These are phyloP conservation scores for Elysia crispata DNA, from an alignment of 2,888 invertebrate genomes.

Conservation along the genomic window DNA sequence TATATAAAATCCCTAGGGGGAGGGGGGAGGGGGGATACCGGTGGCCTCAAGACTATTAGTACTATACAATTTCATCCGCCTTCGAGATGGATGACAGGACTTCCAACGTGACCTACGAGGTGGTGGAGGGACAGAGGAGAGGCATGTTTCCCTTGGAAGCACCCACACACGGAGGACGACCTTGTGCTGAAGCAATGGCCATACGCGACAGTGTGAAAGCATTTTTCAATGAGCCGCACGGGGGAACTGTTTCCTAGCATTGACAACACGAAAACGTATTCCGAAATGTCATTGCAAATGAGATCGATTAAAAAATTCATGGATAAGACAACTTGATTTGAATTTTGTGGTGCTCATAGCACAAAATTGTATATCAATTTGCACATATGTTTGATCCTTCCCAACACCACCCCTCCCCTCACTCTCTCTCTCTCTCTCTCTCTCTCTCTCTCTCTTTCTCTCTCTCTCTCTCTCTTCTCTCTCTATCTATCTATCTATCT, in stretches of 20 bases:
- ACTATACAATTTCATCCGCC: too few species aligned
- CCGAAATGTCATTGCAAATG: conserved; percentile 41
- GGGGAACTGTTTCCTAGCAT: conserved; percentile 22
- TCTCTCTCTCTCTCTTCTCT: conserved; percentile 19
- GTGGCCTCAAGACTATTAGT: too few species aligned
- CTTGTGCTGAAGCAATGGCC: conserved; percentile 34
- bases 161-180: conserved; percentile 29
- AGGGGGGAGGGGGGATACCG: too few species aligned
- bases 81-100: conserved; percentile 44
- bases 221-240: conserved; percentile 41
- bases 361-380: not conserved
- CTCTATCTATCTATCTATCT: not conserved
- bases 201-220: conserved; percentile 37
- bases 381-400: not conserved
- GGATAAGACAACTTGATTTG: conserved; percentile 34
- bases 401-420: not conserved
- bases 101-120: conserved; percentile 38
- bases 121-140: conserved; percentile 31
- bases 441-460: conserved; percentile 36
- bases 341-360: conserved; percentile 25
- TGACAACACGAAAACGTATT: conserved; percentile 35
- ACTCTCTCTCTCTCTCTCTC: conserved; percentile 31
- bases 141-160: conserved; percentile 40
- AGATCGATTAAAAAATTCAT: conserved; percentile 19
- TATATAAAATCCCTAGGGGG: too few species aligned